phyloP scores from a whole-genome alignment of 1,140 invertebrate species.

The Sycophaga agraensis region DNA sequence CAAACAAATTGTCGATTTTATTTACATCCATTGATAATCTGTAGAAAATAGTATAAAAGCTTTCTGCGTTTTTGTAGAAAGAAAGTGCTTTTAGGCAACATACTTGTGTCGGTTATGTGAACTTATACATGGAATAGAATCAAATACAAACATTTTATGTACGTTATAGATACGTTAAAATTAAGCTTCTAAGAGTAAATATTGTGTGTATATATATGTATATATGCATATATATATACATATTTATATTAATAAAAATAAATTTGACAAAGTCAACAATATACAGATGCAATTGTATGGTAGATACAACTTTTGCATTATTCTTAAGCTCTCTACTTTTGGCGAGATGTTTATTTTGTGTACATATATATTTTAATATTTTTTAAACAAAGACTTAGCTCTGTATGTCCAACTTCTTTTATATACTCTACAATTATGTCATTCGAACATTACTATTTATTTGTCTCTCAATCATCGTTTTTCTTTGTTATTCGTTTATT shows the following conservation, averaged over 20 bases:
- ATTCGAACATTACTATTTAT: too few species aligned
- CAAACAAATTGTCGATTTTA: conserved; percentile 8
- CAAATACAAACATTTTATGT: not conserved
- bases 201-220: conserved; percentile 16
- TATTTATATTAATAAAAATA: conserved; percentile 18
- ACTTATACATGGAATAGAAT: not conserved
- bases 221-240: not conserved
- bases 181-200: too few species aligned
- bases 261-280: conserved; percentile 21
- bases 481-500: not conserved
- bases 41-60: conserved; percentile 22
- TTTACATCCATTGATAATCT: conserved; percentile 1
- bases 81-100: not conserved
- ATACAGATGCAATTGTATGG: conserved; percentile 17
- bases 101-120: not conserved
- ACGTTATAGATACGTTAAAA: not conserved
- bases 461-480: too few species aligned
- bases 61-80: not conserved
- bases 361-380: conserved; percentile 9
- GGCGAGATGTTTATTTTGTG: conserved; percentile 10
- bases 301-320: conserved; percentile 21
- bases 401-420: conserved; percentile 11
- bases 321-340: conserved; percentile 23
- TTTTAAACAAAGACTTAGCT: conserved; percentile 30
- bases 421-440: too few species aligned